Evolutionary conservation across 2,797 vertebrate species (phyloP).

Genomic region (Streptopelia turtur): DNA sequence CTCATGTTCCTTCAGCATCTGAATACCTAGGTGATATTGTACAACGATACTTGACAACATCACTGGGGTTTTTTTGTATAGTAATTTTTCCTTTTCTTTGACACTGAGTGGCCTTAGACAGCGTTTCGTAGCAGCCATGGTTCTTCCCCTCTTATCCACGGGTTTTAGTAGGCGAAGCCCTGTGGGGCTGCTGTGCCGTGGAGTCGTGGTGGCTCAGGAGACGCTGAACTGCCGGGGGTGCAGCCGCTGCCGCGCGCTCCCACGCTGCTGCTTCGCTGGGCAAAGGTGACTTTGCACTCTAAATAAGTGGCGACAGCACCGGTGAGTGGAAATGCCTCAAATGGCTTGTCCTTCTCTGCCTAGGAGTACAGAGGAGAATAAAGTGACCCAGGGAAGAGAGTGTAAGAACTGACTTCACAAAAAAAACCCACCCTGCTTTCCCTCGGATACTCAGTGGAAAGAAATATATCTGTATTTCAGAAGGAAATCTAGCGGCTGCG

Average conservation of each 20-base stretch:
- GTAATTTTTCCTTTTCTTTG: not conserved
- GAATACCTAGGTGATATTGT: rapidly evolving
- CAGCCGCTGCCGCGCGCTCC: not conserved
- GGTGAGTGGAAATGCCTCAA: not conserved
- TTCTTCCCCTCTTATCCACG: rapidly evolving
- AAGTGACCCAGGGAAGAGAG: not conserved
- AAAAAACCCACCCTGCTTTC: not conserved
- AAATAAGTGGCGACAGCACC: not conserved
- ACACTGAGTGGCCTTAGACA: not conserved
- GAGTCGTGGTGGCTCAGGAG: rapidly evolving
- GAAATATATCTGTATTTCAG: not conserved
- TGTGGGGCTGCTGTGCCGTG: not conserved
- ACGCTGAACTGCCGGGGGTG: not conserved
- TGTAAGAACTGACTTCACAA: not conserved
- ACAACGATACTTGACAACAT: not conserved
- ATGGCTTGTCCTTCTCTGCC: not conserved
- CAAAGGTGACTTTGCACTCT: not conserved
- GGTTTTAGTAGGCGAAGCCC: not conserved
- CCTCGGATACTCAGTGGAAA: not conserved
- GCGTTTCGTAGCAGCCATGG: not conserved
- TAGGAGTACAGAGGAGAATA: not conserved
- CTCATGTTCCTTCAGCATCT: rapidly evolving
- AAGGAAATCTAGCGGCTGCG: not conserved
- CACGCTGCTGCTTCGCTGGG: rapidly evolving
- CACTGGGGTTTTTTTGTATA: rapidly evolving